Evolutionary conservation across 2,888 invertebrate species (phyloP), one percentile per base, ranked within the genome.

Genomic region (Spilosoma lubricipeda): DNA sequence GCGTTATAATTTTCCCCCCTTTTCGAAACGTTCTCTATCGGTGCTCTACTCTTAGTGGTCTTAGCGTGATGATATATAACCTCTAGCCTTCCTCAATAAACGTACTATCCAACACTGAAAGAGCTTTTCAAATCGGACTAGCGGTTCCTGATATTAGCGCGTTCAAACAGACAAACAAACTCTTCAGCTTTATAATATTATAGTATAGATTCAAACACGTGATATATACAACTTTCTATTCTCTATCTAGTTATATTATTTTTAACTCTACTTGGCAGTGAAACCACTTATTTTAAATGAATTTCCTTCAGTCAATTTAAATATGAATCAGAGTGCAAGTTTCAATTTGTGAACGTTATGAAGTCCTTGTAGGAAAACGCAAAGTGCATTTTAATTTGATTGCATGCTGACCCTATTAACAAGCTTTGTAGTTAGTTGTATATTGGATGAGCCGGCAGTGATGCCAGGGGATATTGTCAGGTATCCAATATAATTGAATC

Each of bases 381-480:
- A 23, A 48, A 86, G 86, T 83, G 84, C 85, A 86, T 79, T 74
- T 78, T 85, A 86, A 86, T 81, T 86, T 73, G 63, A 86, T 85
- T 82, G 78, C 65, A 70, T 64, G 71, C 36, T 45, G 27, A 56
- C 15, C 36, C 13, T 69, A 39, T 56, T 56, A 30, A 15, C 18
- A 63, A 30, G 63, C 30, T 63, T 30, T 63, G 27, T 18, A 63
- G 63, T 63, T 63, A 15, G 30, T 63, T 18, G 63, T 18, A 18
- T 30, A 7, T 30, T 63, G 30, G 18, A 30, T 30, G 7, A 30
- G 8, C 30, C 18, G 30, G 13, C 3, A 30, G 27, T 30, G 7
- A 27, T 18, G 36, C 7, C n/a, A 68, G n/a, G 48, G 56, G 27
- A 39, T 15, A 56, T 36, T 36, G 39, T 18, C n/a, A 69, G 39